Conservation (phyloP, 2,888 invertebrate genomes). For the Actias luna region DNA sequence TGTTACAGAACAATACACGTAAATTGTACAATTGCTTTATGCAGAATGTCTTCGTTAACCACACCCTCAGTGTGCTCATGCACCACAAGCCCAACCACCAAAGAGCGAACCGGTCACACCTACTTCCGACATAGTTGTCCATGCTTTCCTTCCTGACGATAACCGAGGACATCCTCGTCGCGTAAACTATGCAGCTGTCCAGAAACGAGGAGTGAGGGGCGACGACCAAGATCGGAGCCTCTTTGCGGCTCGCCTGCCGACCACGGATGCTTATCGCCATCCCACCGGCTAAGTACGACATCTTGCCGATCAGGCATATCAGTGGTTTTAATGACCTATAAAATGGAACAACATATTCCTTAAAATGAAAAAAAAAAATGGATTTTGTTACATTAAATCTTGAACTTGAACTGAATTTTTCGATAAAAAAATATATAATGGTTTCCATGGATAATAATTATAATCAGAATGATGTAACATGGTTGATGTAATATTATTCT, state of each 20-base stretch:
- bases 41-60: background rate
- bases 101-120: slow-evolving; percentile 55
- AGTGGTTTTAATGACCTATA: slow-evolving; percentile 82
- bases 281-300: slow-evolving; percentile 88
- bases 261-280: slow-evolving; percentile 90
- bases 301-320: slow-evolving; percentile 87
- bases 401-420: too few species aligned
- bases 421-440: too few species aligned
- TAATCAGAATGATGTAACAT: too few species aligned
- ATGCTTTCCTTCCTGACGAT: slow-evolving; percentile 91
- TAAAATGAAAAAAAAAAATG: too few species aligned
- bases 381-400: too few species aligned
- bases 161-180: slow-evolving; percentile 90
- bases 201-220: slow-evolving; percentile 95
- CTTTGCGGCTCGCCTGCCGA: slow-evolving; percentile 86
- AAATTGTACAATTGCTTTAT: background rate
- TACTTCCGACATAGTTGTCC: slow-evolving; percentile 94
- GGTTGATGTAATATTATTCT: too few species aligned
- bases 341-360: slow-evolving; percentile 16
- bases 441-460: too few species aligned
- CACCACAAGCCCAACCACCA: slow-evolving; percentile 31
- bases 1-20: background rate
- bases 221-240: slow-evolving; percentile 92
- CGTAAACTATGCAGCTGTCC: slow-evolving; percentile 92
- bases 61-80: slow-evolving; percentile 11